Conservation (phyloP, 2,888 invertebrate genomes). For the Leptinotarsa peninsularis region DNA sequence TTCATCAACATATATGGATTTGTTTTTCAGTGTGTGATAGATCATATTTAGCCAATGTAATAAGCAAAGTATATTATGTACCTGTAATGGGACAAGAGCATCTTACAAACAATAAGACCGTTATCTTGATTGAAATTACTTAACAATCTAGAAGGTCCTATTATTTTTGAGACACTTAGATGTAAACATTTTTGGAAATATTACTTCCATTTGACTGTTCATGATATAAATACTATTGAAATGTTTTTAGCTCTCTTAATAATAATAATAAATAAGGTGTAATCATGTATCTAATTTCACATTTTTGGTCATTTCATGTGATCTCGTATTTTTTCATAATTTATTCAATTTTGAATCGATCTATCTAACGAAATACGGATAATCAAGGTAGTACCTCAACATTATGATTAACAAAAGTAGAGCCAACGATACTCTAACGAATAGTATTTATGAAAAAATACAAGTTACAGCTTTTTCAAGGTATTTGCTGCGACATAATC, state of each 20-base stretch:
- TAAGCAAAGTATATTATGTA: conserved; percentile 34
- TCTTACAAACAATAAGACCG: conserved; percentile 18
- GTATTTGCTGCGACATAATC: conserved; percentile 62
- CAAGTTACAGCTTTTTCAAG: conserved; percentile 57
- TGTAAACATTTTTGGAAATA: conserved; percentile 49
- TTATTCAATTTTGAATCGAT: conserved; percentile 17
- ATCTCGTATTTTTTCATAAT: conserved; percentile 52
- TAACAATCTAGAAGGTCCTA: conserved; percentile 1
- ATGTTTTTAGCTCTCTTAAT: conserved; percentile 62
- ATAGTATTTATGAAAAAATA: conserved; percentile 47
- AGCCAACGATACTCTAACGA: conserved; percentile 52
- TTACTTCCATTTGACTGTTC: conserved; percentile 60
- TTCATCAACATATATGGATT: conserved; percentile 11
- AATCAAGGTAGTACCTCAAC: conserved; percentile 37
- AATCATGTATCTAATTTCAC: conserved; percentile 58
- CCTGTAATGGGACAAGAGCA: conserved; percentile 20
- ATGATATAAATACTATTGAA: conserved; percentile 58
- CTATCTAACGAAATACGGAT: conserved; percentile 45
- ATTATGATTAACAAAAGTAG: conserved; percentile 20
- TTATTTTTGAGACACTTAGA: conserved; percentile 33
- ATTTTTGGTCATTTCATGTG: conserved; percentile 51
- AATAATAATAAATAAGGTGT: conserved; percentile 54
- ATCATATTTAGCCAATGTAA: conserved; percentile 4
- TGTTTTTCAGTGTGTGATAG: conserved; percentile 26
- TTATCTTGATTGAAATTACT: conserved; percentile 4